phyloP scores from a whole-genome alignment of 1,140 invertebrate genomes.

The Camponotus vicinus region DNA sequence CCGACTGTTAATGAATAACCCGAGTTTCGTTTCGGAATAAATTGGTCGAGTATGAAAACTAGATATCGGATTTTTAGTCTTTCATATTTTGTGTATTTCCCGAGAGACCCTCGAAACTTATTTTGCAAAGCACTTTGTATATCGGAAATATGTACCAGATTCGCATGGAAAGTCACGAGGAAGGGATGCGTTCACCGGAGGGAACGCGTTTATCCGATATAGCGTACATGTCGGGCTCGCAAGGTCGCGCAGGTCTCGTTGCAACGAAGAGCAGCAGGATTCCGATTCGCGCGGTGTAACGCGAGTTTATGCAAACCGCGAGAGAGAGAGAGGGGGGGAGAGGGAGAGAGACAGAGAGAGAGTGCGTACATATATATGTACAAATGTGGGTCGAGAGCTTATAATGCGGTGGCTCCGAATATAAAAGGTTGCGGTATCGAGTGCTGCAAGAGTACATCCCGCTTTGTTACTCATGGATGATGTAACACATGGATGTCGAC shows the following conservation, averaged over 20 bases:
- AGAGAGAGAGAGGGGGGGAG: too few relatives aligned
- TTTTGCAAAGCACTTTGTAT: neutral
- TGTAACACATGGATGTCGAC: constrained; percentile 24
- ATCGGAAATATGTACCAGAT: neutral
- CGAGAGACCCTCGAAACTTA: neutral
- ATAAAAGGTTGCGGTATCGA: constrained; percentile 48
- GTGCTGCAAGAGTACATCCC: constrained; percentile 7
- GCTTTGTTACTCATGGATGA: constrained; percentile 29
- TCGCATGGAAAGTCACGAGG: neutral
- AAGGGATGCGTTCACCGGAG: neutral
- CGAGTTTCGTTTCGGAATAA: too few relatives aligned
- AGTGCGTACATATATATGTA: constrained; percentile 5
- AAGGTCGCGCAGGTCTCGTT: constrained; percentile 31
- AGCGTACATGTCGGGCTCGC: neutral
- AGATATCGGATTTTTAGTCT: neutral
- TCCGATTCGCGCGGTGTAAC: neutral
- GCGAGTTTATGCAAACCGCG: neutral
- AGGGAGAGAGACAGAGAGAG: constrained; percentile 20
- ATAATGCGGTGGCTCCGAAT: constrained; percentile 44
- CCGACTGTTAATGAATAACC: too few relatives aligned
- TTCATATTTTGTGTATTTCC: neutral
- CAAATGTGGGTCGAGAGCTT: constrained; percentile 52
- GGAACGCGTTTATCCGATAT: constrained; percentile 5
- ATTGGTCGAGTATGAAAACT: neutral
- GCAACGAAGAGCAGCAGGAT: neutral